Evolutionary conservation across 2,888 invertebrate genomes (phyloP).

Genomic region (Cheilosia variabilis): DNA sequence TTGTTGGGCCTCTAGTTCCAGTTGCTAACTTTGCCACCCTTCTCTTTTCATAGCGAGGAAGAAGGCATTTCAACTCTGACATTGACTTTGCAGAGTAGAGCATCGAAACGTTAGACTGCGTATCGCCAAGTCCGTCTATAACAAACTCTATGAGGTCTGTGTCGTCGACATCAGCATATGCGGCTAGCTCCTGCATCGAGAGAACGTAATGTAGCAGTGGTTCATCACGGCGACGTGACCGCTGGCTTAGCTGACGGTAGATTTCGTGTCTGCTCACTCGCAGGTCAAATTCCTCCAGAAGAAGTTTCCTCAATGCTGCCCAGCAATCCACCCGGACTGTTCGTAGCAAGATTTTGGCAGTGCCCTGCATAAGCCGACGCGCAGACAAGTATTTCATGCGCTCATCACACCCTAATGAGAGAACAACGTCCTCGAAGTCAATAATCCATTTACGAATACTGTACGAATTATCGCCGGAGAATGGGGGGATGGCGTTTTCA

Average conservation of each 20-base stretch:
- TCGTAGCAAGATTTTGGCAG: constrained; percentile 3
- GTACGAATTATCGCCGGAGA: constrained; percentile 3
- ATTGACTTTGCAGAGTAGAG: constrained; percentile 10
- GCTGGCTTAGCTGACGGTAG: too few species aligned
- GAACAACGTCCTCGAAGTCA: constrained; percentile 13
- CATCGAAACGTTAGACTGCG: not conserved
- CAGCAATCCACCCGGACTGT: constrained; percentile 15
- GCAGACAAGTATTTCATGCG: not conserved
- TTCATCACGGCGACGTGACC: too few species aligned
- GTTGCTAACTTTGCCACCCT: not conserved
- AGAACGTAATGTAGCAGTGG: constrained; percentile 1
- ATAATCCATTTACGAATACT: not conserved
- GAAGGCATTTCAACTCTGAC: not conserved
- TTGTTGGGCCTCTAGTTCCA: too few species aligned
- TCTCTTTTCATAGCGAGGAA: not conserved
- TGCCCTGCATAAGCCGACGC: constrained; percentile 4
- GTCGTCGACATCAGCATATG: constrained; percentile 12
- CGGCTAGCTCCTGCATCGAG: constrained; percentile 8
- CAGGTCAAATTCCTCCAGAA: too few species aligned
- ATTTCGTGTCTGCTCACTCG: not conserved
- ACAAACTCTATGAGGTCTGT: not conserved
- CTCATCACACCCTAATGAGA: not conserved
- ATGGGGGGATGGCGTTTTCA: not conserved
- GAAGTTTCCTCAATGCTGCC: not conserved
- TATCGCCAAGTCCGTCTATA: constrained; percentile 9